phyloP scores from a whole-genome alignment of 1,140 invertebrate species.

The Rhyzopertha dominica region DNA sequence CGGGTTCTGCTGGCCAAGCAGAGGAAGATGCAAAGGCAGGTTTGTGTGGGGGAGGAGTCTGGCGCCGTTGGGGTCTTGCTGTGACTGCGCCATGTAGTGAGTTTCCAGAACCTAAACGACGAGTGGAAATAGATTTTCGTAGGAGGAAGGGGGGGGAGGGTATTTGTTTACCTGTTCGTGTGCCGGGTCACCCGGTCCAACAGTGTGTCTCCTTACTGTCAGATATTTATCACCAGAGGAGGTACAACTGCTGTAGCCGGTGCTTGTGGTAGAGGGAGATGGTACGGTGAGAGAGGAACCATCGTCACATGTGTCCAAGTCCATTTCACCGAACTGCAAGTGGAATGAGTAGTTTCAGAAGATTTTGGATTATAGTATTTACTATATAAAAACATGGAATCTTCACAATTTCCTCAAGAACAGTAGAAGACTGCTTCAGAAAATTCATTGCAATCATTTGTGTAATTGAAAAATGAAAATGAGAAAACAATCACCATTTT shows the following conservation, averaged over 20 bases:
- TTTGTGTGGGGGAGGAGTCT: constrained; percentile 56
- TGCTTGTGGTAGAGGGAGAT: constrained; percentile 24
- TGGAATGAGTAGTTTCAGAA: constrained; percentile 12
- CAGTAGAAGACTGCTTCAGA: too few species aligned
- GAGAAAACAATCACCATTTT: too few species aligned
- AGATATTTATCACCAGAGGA: constrained; percentile 43
- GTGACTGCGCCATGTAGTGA: constrained; percentile 45
- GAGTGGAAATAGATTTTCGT: background rate
- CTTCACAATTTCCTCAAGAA: too few species aligned
- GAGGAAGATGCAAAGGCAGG: constrained; percentile 68
- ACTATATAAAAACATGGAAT: constrained; percentile 5
- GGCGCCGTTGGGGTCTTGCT: constrained; percentile 33
- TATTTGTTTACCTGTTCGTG: constrained; percentile 59
- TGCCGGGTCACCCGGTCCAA: constrained; percentile 83
- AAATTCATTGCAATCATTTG: background rate
- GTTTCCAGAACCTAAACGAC: constrained; percentile 46
- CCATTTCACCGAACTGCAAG: constrained; percentile 59
- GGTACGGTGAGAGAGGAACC: constrained; percentile 33
- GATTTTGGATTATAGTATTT: constrained; percentile 3
- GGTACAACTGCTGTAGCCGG: constrained; percentile 30
- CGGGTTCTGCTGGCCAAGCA: constrained; percentile 69
- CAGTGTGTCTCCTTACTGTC: constrained; percentile 75
- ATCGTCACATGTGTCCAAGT: constrained; percentile 55
- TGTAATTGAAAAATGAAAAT: too few species aligned
- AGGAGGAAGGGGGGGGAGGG: background rate